Percentiles rank a stretch among this genome's conserved stretches.
phyloP scores from a whole-genome alignment of 2,888 invertebrate genomes.

The Diachrysia chrysitis region DNA sequence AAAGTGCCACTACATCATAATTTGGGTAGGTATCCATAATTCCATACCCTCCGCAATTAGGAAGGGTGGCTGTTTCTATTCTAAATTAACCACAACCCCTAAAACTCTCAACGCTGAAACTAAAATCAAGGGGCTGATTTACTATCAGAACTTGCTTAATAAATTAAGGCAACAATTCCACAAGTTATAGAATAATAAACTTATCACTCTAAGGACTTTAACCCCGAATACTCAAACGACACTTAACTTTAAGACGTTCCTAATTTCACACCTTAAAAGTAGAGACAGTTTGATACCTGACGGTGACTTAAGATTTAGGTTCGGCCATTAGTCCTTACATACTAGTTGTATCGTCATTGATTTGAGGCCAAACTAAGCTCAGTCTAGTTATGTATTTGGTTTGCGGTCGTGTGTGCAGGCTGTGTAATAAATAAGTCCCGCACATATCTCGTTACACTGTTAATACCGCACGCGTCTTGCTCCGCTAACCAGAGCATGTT shows the following conservation, averaged over 20 bases:
- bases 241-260: too few relatives aligned
- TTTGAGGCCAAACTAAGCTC: constrained; percentile 13
- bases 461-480: constrained; percentile 41
- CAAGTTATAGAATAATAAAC: background rate
- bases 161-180: background rate
- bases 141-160: background rate
- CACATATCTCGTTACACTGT: constrained; percentile 50
- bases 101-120: background rate
- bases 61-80: background rate
- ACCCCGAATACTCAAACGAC: too few relatives aligned
- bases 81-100: constrained; percentile 4
- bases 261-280: too few relatives aligned
- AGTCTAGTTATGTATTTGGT: constrained; percentile 25
- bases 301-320: too few relatives aligned
- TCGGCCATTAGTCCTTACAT: background rate
- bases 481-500: constrained; percentile 53
- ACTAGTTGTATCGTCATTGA: too few relatives aligned
- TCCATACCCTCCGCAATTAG: background rate
- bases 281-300: too few relatives aligned
- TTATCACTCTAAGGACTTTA: too few relatives aligned
- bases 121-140: background rate
- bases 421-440: constrained; percentile 38
- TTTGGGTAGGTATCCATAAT: background rate
- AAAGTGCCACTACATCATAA: background rate
- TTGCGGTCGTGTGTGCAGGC: constrained; percentile 37